Base-by-base conservation (phyloP, 2,797 vertebrate genomes). In the Myotis pilosus region DNA sequence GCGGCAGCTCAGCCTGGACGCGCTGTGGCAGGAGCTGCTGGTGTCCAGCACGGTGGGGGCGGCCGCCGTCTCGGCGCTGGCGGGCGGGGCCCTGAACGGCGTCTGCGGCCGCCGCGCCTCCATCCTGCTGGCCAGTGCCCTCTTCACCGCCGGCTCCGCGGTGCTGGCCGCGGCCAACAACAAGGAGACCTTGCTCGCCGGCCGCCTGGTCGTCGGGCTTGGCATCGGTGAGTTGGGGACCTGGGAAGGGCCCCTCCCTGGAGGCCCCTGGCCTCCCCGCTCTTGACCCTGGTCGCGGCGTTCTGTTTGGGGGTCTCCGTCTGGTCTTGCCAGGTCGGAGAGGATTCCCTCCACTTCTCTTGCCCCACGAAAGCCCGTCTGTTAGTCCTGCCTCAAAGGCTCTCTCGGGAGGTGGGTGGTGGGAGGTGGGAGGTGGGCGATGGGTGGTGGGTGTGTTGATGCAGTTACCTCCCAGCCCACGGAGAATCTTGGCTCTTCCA, bases 21-120 rank as follows among this genome's bases (percentile, higher is more conserved):
- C 99, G 5, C 97, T 99, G 68, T 99, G 99, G 99, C 99, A 99
- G 98, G 99, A 99, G 98, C 94, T 99, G 98, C 98, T 99, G 44
- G 99, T 99, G 88, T 99, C 99, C 22, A 96, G 99, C 95, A 99
- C 99, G 16, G 99, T 99, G 98, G 99, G 99, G 81, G 99, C 99
- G 55, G 99, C 99, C 74, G 99, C 99, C 75, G 95, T 99, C 72
- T 98, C 99, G 4, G 99, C 99, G 30, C 98, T 99, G 97, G 98
- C 99, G 79, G 99, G 99, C 66, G 99, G 99, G 69, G 98, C 98
- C 96, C 98, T 99, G 87, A 99, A 99, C 98, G 99, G 99, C 53
- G 94, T 8, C 30, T 92, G 79, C 12, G 99, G 99, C 87, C 99
- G 99, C 95, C 98, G 99, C 57, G 98, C 98, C 92, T 99, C 99